Percentiles rank a stretch among this genome's conserved stretches.
Conservation (phyloP, 2,888 invertebrate genomes). For the Pemphredon lugubris region DNA sequence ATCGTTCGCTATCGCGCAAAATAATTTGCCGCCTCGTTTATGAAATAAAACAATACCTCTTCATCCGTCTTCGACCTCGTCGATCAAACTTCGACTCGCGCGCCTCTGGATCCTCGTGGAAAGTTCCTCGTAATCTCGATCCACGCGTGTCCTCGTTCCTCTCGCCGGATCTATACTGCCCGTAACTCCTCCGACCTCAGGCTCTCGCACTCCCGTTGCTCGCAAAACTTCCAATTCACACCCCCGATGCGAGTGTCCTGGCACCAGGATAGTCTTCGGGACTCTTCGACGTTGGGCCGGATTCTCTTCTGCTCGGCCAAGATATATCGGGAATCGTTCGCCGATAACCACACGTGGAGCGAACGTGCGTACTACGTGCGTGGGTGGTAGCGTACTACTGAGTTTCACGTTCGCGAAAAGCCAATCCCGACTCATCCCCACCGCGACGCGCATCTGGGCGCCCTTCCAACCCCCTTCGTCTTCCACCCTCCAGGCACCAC, state of each 20-base stretch:
- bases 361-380: conserved; percentile 83
- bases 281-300: conserved; percentile 76
- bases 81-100: too few species aligned
- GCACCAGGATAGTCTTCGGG: conserved; percentile 81
- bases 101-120: too few species aligned
- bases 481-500: conserved; percentile 25
- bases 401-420: conserved; percentile 71
- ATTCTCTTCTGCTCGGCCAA: conserved; percentile 80
- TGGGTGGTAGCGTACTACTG: conserved; percentile 81
- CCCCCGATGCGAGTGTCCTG: conserved; percentile 14
- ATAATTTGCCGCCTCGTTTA: too few species aligned
- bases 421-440: conserved; percentile 59
- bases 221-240: background rate
- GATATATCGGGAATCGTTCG: conserved; percentile 80
- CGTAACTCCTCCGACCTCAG: background rate
- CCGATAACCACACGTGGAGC: conserved; percentile 73
- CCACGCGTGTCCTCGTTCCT: too few species aligned
- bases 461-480: conserved; percentile 38
- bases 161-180: too few species aligned
- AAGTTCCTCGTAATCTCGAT: too few species aligned
- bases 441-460: conserved; percentile 39
- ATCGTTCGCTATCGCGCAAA: too few species aligned
- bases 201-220: background rate
- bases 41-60: too few species aligned
- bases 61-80: too few species aligned